A percentile compares a stretch with the other conserved stretches of the same genome.
Conservation (phyloP, 2,113 vertebrate genomes). For the Clinocottus analis region DNA sequence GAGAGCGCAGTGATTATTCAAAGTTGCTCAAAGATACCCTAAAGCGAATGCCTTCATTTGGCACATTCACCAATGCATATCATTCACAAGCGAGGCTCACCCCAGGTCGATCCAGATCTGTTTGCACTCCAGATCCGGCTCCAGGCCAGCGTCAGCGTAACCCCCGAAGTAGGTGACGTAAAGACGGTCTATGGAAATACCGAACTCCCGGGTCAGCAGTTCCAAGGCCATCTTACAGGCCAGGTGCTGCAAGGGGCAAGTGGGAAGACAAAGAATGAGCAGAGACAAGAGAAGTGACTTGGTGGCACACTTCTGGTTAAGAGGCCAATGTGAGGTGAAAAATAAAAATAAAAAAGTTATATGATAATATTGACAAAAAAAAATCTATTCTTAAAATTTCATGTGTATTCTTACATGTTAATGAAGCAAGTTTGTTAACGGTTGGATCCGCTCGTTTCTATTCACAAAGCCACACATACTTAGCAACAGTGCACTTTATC, state of each 20-base stretch:
- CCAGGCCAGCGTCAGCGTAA: slow-evolving; percentile 88
- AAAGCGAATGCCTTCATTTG: background rate
- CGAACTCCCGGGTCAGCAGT: slow-evolving; percentile 93
- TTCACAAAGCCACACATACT: background rate
- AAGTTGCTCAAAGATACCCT: background rate
- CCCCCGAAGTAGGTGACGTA: slow-evolving; percentile 98
- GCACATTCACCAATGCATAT: background rate
- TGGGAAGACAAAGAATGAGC: background rate
- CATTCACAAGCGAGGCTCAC: slow-evolving; percentile 78
- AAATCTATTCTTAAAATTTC: background rate
- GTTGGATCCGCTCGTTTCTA: background rate
- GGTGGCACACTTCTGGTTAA: background rate
- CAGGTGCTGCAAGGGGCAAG: slow-evolving; percentile 84
- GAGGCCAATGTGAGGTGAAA: background rate
- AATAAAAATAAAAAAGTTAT: background rate
- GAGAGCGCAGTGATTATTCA: background rate
- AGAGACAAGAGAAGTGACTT: background rate
- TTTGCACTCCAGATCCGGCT: slow-evolving; percentile 96
- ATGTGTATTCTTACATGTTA: background rate
- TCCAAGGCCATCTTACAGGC: slow-evolving; percentile 96
- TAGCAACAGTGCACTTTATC: background rate
- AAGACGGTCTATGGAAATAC: slow-evolving; percentile 94
- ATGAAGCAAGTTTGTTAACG: background rate
- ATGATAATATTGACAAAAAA: background rate
- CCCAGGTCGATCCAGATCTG: slow-evolving; percentile 98